Conservation (phyloP, 2,888 invertebrate genomes). For the Cephus pygmeus region DNA sequence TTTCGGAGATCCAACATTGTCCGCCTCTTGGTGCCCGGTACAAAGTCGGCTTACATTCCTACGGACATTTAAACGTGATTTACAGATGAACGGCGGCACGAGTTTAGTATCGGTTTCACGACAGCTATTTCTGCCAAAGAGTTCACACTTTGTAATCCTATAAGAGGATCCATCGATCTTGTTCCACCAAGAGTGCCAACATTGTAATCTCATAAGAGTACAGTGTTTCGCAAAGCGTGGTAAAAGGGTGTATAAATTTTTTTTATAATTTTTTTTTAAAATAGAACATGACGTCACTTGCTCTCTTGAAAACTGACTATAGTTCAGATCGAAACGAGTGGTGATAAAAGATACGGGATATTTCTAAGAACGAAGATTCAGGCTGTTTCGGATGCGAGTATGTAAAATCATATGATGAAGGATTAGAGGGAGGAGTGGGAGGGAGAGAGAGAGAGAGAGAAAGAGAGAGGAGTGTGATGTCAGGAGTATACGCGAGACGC, state of each 20-base stretch:
- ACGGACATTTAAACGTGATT: background rate
- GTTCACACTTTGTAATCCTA: background rate
- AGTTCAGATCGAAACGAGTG: background rate
- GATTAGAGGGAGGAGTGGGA: constrained; percentile 15
- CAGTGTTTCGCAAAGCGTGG: background rate
- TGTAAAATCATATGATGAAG: background rate
- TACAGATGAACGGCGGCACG: background rate
- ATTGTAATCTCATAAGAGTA: background rate
- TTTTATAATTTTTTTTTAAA: background rate
- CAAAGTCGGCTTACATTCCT: background rate
- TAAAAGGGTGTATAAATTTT: background rate
- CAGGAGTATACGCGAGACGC: background rate
- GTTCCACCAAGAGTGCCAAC: background rate
- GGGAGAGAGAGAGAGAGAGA: background rate
- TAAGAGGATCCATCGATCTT: background rate
- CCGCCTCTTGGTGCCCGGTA: background rate
- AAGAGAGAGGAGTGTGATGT: constrained; percentile 33
- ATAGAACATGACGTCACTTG: background rate
- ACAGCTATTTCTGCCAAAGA: background rate
- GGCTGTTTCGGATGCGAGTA: background rate
- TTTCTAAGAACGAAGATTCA: background rate
- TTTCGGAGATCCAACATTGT: background rate
- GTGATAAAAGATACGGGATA: background rate
- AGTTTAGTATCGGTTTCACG: background rate
- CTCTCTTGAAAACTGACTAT: background rate